Evolutionary conservation across 1,140 invertebrate genomes (phyloP).

Genomic region (Streblospio benedicti): DNA sequence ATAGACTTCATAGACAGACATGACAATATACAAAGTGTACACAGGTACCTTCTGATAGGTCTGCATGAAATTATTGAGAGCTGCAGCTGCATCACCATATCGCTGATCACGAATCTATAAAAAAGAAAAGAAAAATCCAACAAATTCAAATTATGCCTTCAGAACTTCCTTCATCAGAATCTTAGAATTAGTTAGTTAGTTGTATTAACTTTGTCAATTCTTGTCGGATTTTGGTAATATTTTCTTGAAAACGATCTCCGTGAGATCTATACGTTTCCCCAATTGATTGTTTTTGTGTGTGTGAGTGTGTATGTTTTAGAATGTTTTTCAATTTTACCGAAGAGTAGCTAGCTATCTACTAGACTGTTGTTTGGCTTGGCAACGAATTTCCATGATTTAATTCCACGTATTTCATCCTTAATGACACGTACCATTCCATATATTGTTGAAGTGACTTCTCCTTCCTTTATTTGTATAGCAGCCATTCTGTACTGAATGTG

Average conservation of each 20-base stretch:
- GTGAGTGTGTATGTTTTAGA: no score
- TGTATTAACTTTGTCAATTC: neutral
- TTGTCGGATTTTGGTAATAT: neutral
- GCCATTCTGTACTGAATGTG: no score
- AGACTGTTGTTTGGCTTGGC: neutral
- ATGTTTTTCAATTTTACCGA: no score
- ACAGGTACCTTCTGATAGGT: slow-evolving; percentile 57
- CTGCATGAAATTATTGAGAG: slow-evolving; percentile 63
- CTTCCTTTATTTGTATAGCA: slow-evolving; percentile 43
- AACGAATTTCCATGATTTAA: neutral
- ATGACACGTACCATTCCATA: slow-evolving; percentile 36
- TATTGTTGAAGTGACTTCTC: slow-evolving; percentile 44
- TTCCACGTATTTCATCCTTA: neutral
- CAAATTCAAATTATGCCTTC: neutral
- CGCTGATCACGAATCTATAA: slow-evolving; percentile 84
- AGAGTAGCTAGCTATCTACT: neutral
- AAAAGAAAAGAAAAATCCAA: slow-evolving; percentile 7
- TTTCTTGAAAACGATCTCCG: neutral
- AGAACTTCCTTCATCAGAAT: neutral
- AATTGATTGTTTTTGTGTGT: neutral
- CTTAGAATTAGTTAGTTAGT: neutral
- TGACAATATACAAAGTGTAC: no score
- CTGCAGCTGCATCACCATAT: slow-evolving; percentile 78
- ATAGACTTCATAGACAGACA: no score
- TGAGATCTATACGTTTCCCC: neutral